A percentile compares a stretch with the other conserved stretches of the same genome.
These are phyloP conservation scores for Gobiocypris rarus DNA, from an alignment of 2,113 vertebrate genomes.

Conservation along the genomic window DNA sequence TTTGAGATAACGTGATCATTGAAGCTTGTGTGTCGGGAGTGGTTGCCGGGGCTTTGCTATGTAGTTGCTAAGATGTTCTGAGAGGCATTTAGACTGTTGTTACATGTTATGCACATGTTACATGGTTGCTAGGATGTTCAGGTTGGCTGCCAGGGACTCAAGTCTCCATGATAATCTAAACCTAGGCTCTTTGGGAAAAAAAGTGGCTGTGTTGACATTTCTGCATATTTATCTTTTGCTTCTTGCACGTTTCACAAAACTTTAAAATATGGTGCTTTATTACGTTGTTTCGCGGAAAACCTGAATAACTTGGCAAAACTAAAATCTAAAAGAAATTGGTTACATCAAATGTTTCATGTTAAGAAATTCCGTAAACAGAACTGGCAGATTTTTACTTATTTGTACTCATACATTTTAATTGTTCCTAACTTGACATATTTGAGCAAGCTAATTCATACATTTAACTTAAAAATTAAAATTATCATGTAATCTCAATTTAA, in stretches of 20 bases:
- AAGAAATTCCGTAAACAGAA: too few relatives aligned
- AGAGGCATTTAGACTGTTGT: neutral
- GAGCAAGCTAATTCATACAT: too few relatives aligned
- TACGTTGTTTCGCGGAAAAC: too few relatives aligned
- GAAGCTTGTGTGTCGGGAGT: neutral
- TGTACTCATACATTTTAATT: too few relatives aligned
- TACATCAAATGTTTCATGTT: too few relatives aligned
- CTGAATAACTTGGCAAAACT: neutral
- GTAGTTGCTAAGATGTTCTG: neutral
- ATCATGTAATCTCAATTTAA: too few relatives aligned
- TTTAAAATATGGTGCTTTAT: neutral
- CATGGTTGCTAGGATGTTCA: neutral
- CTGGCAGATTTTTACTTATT: too few relatives aligned
- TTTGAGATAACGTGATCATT: constrained; percentile 13
- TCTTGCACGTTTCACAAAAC: neutral
- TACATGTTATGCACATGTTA: too few relatives aligned
- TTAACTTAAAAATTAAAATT: too few relatives aligned
- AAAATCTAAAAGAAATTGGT: too few relatives aligned
- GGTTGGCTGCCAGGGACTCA: neutral
- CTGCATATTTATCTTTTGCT: neutral
- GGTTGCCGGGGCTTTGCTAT: constrained; percentile 11
- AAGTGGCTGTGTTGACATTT: neutral
- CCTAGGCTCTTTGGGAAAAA: neutral
- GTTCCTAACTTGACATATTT: too few relatives aligned
- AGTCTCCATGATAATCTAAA: neutral